Evolutionary conservation across 1,140 invertebrate genomes (phyloP).

Genomic region (Zaprionus nigranus): DNA sequence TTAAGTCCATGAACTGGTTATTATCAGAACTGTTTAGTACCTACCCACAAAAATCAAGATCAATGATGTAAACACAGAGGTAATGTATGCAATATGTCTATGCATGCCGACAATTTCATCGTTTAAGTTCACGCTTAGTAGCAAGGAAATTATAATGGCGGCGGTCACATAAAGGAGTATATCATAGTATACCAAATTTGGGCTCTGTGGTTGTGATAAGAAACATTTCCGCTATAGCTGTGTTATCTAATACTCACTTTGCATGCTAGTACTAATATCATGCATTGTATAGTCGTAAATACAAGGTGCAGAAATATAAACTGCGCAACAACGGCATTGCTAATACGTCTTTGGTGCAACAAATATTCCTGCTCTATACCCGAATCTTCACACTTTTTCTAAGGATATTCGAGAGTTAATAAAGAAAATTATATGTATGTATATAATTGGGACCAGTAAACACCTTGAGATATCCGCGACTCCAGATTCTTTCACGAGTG

Average conservation of each 20-base stretch:
- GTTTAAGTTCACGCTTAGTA: slow-evolving; percentile 12
- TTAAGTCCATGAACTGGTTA: neutral
- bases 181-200: slow-evolving; percentile 4
- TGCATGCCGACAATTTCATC: neutral
- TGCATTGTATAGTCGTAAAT: slow-evolving; percentile 1
- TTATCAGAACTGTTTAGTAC: neutral
- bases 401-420: neutral
- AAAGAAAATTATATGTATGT: neutral
- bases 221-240: neutral
- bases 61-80: neutral
- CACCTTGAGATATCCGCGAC: slow-evolving; percentile 9
- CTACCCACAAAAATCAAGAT: slow-evolving; percentile 3
- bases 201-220: neutral
- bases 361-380: slow-evolving; percentile 24
- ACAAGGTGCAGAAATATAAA: slow-evolving; percentile 19
- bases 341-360: slow-evolving; percentile 18
- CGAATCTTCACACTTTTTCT: slow-evolving; percentile 28
- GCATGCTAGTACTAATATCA: neutral
- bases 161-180: neutral
- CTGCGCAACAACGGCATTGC: neutral
- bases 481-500: slow-evolving; percentile 5
- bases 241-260: neutral
- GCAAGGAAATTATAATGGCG: neutral
- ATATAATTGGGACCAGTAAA: neutral
- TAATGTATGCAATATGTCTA: neutral